Conservation (phyloP, 2,888 invertebrate species). For the Caenorhabditis uteleia region DNA sequence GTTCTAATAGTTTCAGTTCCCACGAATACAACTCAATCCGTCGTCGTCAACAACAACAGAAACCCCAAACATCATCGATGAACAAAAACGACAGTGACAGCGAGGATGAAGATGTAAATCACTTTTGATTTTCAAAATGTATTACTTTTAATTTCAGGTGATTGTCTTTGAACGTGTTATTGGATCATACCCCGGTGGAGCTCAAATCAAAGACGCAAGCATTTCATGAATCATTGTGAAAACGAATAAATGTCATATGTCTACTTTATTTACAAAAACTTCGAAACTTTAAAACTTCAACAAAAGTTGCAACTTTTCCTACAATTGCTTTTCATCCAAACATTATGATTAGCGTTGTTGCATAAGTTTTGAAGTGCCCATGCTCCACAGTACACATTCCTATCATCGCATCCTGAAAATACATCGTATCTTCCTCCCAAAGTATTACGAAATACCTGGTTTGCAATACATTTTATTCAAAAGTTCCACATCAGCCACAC, state of each 20-base stretch:
- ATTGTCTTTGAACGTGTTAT: slow-evolving; percentile 37
- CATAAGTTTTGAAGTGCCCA: slow-evolving; percentile 63
- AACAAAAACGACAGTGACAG: slow-evolving; percentile 5
- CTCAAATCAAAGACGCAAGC: slow-evolving; percentile 31
- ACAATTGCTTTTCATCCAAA: slow-evolving; percentile 63
- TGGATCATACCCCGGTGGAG: slow-evolving; percentile 31
- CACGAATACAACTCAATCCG: too few species aligned
- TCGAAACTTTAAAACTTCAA: slow-evolving; percentile 14
- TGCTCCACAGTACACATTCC: slow-evolving; percentile 65
- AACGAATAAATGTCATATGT: slow-evolving; percentile 28
- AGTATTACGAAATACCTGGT: slow-evolving; percentile 34
- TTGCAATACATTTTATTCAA: slow-evolving; percentile 65
- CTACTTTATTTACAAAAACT: slow-evolving; percentile 3
- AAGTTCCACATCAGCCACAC: slow-evolving; percentile 57
- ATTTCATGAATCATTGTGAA: slow-evolving; percentile 22
- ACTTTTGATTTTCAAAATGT: slow-evolving; percentile 1
- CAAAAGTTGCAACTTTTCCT: slow-evolving; percentile 64
- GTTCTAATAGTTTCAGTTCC: too few species aligned
- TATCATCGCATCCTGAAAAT: slow-evolving; percentile 57
- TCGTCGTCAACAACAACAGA: too few species aligned
- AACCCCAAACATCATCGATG: not conserved
- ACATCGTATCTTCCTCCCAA: not conserved
- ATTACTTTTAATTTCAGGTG: slow-evolving; percentile 23
- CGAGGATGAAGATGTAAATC: slow-evolving; percentile 35
- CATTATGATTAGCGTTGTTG: slow-evolving; percentile 44